phyloP scores from a whole-genome alignment of 2,113 vertebrate species.

The Pogonocichla stellata region DNA sequence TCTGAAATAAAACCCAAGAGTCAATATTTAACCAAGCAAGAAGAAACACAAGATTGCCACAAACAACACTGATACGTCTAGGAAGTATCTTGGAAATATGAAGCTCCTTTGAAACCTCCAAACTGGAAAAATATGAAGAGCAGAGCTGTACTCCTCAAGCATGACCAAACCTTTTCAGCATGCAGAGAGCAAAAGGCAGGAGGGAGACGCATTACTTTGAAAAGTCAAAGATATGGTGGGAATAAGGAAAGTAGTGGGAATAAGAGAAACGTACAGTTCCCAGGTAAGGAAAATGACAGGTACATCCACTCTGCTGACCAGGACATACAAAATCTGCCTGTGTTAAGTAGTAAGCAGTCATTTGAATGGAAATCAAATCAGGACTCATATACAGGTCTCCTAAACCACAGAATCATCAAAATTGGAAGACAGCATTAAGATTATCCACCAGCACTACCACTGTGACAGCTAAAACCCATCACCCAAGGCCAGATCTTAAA shows the following conservation, averaged over 20 bases:
- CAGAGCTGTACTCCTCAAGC: neutral
- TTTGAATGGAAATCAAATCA: neutral
- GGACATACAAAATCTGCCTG: neutral
- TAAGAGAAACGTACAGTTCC: too few relatives aligned
- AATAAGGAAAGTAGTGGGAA: neutral
- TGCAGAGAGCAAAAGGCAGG: rapidly evolving
- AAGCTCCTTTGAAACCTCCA: neutral
- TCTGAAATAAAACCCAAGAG: constrained; percentile 63
- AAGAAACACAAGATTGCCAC: neutral
- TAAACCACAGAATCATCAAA: neutral
- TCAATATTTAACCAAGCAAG: neutral
- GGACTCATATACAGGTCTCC: rapidly evolving
- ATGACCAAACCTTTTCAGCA: neutral
- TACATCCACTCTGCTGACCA: too few relatives aligned
- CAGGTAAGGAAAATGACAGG: neutral
- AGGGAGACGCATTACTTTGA: neutral
- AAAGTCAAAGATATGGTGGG: rapidly evolving
- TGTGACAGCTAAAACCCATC: neutral
- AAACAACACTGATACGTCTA: neutral
- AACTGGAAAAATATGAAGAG: neutral
- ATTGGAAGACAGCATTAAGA: neutral
- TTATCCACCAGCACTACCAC: neutral
- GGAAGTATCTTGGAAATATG: neutral
- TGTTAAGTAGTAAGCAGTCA: rapidly evolving
- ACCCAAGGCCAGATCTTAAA: rapidly evolving